A percentile compares a stretch with the other conserved stretches of the same genome.
phyloP scores from a whole-genome alignment of 2,113 vertebrate genomes.

The Callocephalon fimbriatum region DNA sequence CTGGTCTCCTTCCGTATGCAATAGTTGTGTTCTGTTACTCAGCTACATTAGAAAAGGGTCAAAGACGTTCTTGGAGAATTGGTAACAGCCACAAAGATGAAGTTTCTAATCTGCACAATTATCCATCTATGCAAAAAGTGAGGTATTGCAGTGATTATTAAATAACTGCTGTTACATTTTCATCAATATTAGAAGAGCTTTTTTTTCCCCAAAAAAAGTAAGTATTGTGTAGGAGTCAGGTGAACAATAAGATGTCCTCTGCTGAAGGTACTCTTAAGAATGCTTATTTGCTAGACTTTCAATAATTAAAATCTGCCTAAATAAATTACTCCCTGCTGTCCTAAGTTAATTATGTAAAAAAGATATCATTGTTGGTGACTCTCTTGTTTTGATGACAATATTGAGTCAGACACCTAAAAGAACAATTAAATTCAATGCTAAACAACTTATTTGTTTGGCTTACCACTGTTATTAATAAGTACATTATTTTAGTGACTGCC shows the following conservation, averaged over 20 bases:
- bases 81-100: not conserved
- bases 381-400: constrained; percentile 46
- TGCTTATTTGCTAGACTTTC: constrained; percentile 29
- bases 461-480: constrained; percentile 45
- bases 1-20: not conserved
- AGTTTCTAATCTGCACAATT: not conserved
- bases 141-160: not conserved
- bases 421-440: constrained; percentile 62
- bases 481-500: constrained; percentile 39
- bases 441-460: constrained; percentile 65
- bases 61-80: not conserved
- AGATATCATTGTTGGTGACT: constrained; percentile 13
- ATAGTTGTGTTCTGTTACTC: not conserved
- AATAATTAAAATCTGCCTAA: constrained; percentile 61
- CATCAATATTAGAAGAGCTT: not conserved
- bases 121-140: not conserved
- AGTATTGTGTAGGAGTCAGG: not conserved
- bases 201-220: not conserved
- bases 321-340: constrained; percentile 42
- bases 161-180: not conserved
- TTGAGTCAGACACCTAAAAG: constrained; percentile 62
- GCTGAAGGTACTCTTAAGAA: constrained; percentile 1
- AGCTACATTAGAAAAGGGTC: not conserved
- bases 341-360: constrained; percentile 57
- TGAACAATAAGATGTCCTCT: not conserved